These are phyloP conservation scores for Latrodectus hesperus DNA, from an alignment of 2,888 invertebrate genomes.

Conservation along the genomic window DNA sequence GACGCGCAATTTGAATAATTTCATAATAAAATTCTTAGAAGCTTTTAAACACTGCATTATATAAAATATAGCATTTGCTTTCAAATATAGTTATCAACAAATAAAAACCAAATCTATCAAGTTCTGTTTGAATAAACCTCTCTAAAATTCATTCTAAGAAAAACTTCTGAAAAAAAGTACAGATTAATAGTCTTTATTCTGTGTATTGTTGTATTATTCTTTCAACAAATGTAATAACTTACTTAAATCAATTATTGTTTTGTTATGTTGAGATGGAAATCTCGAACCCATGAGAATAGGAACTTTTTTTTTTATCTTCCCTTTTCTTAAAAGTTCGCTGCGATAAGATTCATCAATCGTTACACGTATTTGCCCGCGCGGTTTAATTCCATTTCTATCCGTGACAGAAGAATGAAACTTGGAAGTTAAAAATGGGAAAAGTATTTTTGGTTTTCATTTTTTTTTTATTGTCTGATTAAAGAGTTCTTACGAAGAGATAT, in stretches of 20 bases:
- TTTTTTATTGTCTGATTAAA: conserved; percentile 39
- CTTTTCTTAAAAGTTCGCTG: not conserved
- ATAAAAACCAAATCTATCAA: no score
- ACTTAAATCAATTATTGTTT: not conserved
- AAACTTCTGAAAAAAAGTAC: no score
- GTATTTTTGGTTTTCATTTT: not conserved
- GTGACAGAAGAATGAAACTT: not conserved
- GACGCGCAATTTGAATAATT: no score
- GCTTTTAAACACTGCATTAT: no score
- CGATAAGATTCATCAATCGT: not conserved
- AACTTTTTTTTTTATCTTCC: not conserved
- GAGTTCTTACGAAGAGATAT: conserved; percentile 39
- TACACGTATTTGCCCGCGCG: not conserved
- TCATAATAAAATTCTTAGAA: no score
- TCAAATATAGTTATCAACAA: no score
- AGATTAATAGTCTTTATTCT: no score
- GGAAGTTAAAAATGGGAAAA: no score
- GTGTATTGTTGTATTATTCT: no score
- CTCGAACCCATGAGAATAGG: not conserved
- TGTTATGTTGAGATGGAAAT: not conserved
- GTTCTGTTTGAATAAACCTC: no score
- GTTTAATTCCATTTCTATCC: not conserved
- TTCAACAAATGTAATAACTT: not conserved
- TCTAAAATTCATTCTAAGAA: no score
- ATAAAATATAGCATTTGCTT: no score